Evolutionary conservation across 2,797 vertebrate genomes (phyloP).

Genomic region (Crocidura indochinensis): DNA sequence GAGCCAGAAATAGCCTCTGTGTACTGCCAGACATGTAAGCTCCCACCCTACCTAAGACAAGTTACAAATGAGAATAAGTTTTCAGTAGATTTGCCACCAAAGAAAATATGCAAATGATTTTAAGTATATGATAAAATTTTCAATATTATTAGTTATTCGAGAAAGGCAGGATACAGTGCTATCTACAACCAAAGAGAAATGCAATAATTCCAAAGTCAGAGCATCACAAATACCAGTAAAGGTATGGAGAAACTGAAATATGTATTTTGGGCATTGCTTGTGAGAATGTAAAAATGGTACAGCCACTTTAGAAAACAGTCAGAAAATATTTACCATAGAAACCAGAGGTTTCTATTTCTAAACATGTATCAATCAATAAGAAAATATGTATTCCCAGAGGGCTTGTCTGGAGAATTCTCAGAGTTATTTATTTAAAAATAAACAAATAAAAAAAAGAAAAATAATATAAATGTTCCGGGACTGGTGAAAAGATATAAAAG

Average conservation of each 20-base stretch:
- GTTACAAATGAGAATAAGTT: too few species aligned
- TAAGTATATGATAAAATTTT: background rate
- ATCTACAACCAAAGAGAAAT: background rate
- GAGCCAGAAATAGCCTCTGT: too few species aligned
- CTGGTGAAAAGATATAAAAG: background rate
- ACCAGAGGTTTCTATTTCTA: background rate
- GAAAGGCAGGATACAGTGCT: background rate
- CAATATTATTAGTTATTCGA: background rate
- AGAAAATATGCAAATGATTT: background rate
- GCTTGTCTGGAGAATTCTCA: background rate
- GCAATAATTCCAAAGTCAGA: background rate
- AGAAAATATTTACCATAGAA: background rate
- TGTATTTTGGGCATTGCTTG: background rate
- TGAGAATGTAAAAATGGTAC: background rate
- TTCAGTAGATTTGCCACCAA: background rate
- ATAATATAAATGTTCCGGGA: background rate
- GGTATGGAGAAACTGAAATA: background rate
- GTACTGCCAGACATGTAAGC: too few species aligned
- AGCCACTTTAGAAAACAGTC: background rate
- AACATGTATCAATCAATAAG: background rate
- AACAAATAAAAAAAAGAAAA: conserved; percentile 8
- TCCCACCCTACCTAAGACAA: too few species aligned
- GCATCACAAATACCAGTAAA: background rate
- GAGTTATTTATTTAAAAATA: background rate
- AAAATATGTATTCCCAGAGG: background rate